Evolutionary conservation across 2,797 vertebrate species (phyloP).

Genomic region (Austrolebias charrua): DNA sequence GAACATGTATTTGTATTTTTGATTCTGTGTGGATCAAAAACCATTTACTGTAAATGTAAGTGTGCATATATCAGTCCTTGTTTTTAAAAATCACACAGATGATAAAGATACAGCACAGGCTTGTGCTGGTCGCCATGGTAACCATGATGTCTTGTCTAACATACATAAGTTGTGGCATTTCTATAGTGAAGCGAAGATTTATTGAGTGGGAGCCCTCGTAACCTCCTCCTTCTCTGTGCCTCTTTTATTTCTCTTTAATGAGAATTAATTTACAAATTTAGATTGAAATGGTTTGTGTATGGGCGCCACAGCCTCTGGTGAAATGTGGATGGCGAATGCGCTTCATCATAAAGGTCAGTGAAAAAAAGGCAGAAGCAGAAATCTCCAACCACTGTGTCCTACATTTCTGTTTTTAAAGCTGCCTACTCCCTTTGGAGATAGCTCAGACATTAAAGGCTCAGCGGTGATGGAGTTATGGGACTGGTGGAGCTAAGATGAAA

Average conservation of each 20-base stretch:
- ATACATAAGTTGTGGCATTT: constrained; percentile 23
- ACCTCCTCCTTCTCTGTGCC: not conserved
- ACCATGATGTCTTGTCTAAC: constrained; percentile 28
- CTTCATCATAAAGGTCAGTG: constrained; percentile 31
- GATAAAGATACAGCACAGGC: constrained; percentile 35
- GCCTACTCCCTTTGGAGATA: constrained; percentile 30
- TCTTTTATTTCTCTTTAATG: not conserved
- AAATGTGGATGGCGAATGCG: constrained; percentile 10
- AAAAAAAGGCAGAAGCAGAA: constrained; percentile 42
- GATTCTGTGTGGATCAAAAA: too few relatives aligned
- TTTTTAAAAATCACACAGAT: constrained; percentile 30
- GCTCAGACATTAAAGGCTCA: constrained; percentile 29
- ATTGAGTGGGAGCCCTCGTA: constrained; percentile 1
- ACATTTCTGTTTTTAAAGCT: constrained; percentile 43
- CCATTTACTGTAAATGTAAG: too few relatives aligned
- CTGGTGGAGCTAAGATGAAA: constrained; percentile 21
- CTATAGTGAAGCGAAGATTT: constrained; percentile 12
- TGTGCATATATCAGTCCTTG: too few relatives aligned
- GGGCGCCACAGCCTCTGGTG: not conserved
- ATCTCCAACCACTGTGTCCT: constrained; percentile 41
- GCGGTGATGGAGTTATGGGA: constrained; percentile 24
- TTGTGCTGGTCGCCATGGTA: constrained; percentile 12
- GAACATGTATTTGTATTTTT: too few relatives aligned
- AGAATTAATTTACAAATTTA: not conserved
- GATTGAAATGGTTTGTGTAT: constrained; percentile 3